These are phyloP conservation scores for Acanthisitta chloris DNA, from an alignment of 2,113 vertebrate species.

Conservation along the genomic window DNA sequence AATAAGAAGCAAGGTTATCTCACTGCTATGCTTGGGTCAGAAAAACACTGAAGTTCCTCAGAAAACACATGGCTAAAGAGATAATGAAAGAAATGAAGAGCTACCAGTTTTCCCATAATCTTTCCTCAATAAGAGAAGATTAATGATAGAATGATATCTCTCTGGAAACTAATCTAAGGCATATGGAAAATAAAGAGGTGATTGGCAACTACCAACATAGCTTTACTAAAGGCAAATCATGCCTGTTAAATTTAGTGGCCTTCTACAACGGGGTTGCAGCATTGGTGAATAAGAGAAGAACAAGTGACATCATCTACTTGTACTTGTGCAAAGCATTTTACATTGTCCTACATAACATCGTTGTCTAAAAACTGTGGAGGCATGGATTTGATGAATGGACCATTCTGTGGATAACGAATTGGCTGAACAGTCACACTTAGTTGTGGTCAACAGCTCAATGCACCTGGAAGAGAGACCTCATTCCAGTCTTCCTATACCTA, in stretches of 20 bases:
- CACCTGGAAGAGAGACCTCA: neutral
- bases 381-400: neutral
- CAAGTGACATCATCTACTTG: neutral
- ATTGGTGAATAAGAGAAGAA: neutral
- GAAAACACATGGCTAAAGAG: slow-evolving; percentile 36
- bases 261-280: neutral
- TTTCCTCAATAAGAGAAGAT: neutral
- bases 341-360: too few relatives aligned
- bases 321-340: neutral
- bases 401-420: neutral
- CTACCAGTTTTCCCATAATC: neutral
- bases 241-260: neutral
- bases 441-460: neutral
- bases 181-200: neutral
- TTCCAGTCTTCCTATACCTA: too few relatives aligned
- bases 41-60: slow-evolving; percentile 11
- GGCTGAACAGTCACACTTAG: too few relatives aligned
- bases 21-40: slow-evolving; percentile 9
- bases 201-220: neutral
- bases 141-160: neutral
- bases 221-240: neutral
- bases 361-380: neutral
- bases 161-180: neutral
- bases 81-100: slow-evolving; percentile 20
- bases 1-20: slow-evolving; percentile 46